phyloP scores from a whole-genome alignment of 2,888 invertebrate genomes.

The Anoncus sp. region DNA sequence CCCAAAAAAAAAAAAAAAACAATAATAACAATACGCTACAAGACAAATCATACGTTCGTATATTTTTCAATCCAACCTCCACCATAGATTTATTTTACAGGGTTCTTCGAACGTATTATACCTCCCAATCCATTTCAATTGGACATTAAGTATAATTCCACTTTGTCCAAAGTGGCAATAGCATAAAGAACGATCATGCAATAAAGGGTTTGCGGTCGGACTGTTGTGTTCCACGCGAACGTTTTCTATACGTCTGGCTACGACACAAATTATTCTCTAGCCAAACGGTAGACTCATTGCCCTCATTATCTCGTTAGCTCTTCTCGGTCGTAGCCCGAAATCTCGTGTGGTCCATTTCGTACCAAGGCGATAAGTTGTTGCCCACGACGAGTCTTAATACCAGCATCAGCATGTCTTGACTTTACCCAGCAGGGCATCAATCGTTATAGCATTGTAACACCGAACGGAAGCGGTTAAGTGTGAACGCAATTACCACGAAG shows the following conservation, averaged over 20 bases:
- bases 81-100: slow-evolving; percentile 11
- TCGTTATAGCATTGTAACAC: slow-evolving; percentile 66
- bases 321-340: slow-evolving; percentile 31
- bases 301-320: slow-evolving; percentile 59
- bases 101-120: slow-evolving; percentile 41
- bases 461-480: slow-evolving; percentile 75
- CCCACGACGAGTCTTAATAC: slow-evolving; percentile 6
- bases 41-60: slow-evolving; percentile 2
- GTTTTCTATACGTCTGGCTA: slow-evolving; percentile 27
- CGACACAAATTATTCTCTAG: slow-evolving; percentile 44
- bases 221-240: slow-evolving; percentile 25
- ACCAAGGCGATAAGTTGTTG: slow-evolving; percentile 21
- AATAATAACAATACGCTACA: slow-evolving; percentile 2
- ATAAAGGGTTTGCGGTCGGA: slow-evolving; percentile 34
- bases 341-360: slow-evolving; percentile 58
- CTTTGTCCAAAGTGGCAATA: neutral
- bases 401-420: slow-evolving; percentile 10
- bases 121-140: slow-evolving; percentile 39
- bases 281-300: slow-evolving; percentile 32
- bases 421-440: slow-evolving; percentile 53
- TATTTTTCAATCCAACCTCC: slow-evolving; percentile 20
- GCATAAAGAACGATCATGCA: slow-evolving; percentile 33
- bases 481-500: slow-evolving; percentile 79
- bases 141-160: slow-evolving; percentile 47
- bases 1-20: slow-evolving; percentile 31